Base-by-base conservation (phyloP, 2,113 vertebrate genomes). In the Cavia porcellus region DNA sequence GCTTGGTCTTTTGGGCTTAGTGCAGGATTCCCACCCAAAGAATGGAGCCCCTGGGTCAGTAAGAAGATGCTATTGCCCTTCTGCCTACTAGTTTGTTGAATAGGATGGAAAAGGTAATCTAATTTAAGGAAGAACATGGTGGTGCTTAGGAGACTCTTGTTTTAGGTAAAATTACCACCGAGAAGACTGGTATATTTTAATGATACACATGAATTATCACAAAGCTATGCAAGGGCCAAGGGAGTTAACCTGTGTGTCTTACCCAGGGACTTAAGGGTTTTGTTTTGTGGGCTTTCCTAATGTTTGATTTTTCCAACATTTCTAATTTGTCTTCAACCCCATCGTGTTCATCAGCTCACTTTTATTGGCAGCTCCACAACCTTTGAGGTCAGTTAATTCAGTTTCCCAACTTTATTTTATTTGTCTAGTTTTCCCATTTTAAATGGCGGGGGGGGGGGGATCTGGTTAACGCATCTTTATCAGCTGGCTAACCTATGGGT, bases 331-430 rank as follows among this genome's bases (percentile, higher is more conserved):
- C 42, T 94, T 89, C 66, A 86, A 86, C 83, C 38, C 50, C 6
- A 25, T 59, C 11, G 19, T 32, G 68, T 92, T 93, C 38, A 90
- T 50, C 90, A 93, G 42, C 24, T 95, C 32, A 74, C 3, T 86
- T 38, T 62, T 79, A 72, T 82, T 97, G 81, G 20, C 70, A 91
- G 4, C 50, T 86, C 4, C 1, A 7, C 72, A 32, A 80, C 52
- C 45, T 90, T 79, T 95, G 50, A 80, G 28, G 12, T 86, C 75
- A 83, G 15, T 89, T 95, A 38, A 93, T 96, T 93, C 64, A 74
- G 25, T 77, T 94, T 96, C 77, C 64, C 12, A 77, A 30, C 32
- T 70, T 68, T n/a, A 32, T n/a, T 70, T 62, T 55, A 55, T 62
- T 62, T 24, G 22, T 25, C 61, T 25, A 72, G 28, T 75, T 94